Percentiles rank a stretch among this genome's conserved stretches.
Conservation (phyloP, 2,888 invertebrate species). For the Endotricha flammealis region DNA sequence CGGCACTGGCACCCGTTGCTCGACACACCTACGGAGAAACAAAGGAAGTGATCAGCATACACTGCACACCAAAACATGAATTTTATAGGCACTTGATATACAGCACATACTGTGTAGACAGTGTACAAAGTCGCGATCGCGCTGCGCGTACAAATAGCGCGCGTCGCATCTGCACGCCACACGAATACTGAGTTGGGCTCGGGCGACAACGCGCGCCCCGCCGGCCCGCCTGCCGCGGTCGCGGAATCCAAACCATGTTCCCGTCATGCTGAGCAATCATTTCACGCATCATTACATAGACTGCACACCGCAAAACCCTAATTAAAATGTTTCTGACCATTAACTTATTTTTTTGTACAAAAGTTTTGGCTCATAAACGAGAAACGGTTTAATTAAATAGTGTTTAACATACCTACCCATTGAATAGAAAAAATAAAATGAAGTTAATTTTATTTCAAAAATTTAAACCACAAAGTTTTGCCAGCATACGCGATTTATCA, state of each 20-base stretch:
- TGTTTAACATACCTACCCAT: no score
- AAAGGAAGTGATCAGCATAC: conserved; percentile 51
- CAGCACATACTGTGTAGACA: conserved; percentile 22
- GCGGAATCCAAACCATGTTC: conserved; percentile 49
- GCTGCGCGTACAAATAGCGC: conserved; percentile 27
- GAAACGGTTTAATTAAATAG: no score
- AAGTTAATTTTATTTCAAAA: no score
- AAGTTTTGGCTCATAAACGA: no score
- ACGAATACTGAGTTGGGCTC: conserved; percentile 51
- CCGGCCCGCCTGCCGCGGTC: conserved; percentile 20
- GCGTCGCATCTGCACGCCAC: conserved; percentile 41
- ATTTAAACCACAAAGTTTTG: conserved; percentile 10
- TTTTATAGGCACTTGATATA: conserved; percentile 38
- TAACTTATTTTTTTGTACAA: no score
- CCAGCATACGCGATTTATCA: not conserved
- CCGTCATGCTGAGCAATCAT: conserved; percentile 40
- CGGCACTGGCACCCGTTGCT: conserved; percentile 32
- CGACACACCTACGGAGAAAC: conserved; percentile 64
- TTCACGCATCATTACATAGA: conserved; percentile 63
- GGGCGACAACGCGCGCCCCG: conserved; percentile 20
- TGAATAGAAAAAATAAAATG: no score
- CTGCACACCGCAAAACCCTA: conserved; percentile 24
- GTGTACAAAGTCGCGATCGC: conserved; percentile 17
- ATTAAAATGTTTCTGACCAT: conserved; percentile 3
- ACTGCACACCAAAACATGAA: conserved; percentile 49